Evolutionary conservation across 2,888 invertebrate species (phyloP).

Genomic region (Stomorhina lunata): DNA sequence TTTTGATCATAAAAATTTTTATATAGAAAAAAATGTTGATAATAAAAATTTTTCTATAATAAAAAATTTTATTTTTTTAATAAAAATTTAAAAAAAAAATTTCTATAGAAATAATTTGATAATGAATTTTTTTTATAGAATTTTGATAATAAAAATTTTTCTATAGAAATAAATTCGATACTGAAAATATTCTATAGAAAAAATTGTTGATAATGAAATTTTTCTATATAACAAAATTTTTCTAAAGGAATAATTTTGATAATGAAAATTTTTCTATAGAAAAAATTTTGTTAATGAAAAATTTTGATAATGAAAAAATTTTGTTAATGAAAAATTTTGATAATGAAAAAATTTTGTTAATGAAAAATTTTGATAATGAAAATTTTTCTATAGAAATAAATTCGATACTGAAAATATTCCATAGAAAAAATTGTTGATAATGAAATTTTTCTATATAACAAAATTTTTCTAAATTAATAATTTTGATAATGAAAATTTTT

Average conservation of each 20-base stretch:
- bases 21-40: too few species aligned
- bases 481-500: not conserved
- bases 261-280: too few species aligned
- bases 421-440: not conserved
- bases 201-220: too few species aligned
- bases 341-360: not conserved
- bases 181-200: not conserved
- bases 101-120: not conserved
- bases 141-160: not conserved
- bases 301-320: too few species aligned
- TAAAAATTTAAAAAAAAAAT: not conserved
- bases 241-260: not conserved
- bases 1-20: not conserved
- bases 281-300: too few species aligned
- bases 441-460: not conserved
- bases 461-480: not conserved
- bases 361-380: not conserved
- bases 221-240: not conserved
- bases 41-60: not conserved
- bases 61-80: too few species aligned
- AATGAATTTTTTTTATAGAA: too few species aligned
- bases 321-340: too few species aligned
- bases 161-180: too few species aligned
- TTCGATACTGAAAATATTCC: too few species aligned
- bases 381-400: not conserved